Percentiles rank a stretch among this genome's conserved stretches.
Conservation (phyloP, 1,140 invertebrate species). For the Phortica variegata region DNA sequence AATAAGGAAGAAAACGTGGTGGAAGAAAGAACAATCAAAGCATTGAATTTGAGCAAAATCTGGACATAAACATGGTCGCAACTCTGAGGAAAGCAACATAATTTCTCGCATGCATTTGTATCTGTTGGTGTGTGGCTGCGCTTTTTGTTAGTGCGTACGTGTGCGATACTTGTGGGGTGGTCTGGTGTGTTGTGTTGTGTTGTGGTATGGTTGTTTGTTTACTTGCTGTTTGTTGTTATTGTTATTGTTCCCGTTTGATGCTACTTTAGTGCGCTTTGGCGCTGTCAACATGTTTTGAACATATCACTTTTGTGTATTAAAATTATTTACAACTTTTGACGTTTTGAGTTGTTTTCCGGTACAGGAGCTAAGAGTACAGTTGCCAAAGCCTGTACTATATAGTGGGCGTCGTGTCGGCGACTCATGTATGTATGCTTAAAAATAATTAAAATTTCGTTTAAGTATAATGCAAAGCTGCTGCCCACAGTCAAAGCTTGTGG, state of each 20-base stretch:
- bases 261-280: slow-evolving; percentile 13
- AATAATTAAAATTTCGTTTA: too few species aligned
- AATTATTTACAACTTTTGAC: slow-evolving; percentile 53
- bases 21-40: slow-evolving; percentile 25
- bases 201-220: slow-evolving; percentile 53
- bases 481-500: too few species aligned
- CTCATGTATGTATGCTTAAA: too few species aligned
- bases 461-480: too few species aligned
- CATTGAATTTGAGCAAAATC: slow-evolving; percentile 10
- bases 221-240: slow-evolving; percentile 30
- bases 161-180: slow-evolving; percentile 9
- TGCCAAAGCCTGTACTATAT: too few species aligned
- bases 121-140: slow-evolving; percentile 11
- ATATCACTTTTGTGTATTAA: slow-evolving; percentile 53
- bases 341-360: slow-evolving; percentile 39
- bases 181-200: slow-evolving; percentile 40
- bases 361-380: too few species aligned
- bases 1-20: too few species aligned
- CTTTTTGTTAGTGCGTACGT: slow-evolving; percentile 3
- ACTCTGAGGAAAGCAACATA: slow-evolving; percentile 52
- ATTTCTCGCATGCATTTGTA: slow-evolving; percentile 13
- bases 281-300: slow-evolving; percentile 54
- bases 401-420: too few species aligned
- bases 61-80: slow-evolving; percentile 44
- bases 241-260: slow-evolving; percentile 20